These are phyloP conservation scores for Halyomorpha halys DNA, from an alignment of 1,140 invertebrate genomes.

Conservation along the genomic window DNA sequence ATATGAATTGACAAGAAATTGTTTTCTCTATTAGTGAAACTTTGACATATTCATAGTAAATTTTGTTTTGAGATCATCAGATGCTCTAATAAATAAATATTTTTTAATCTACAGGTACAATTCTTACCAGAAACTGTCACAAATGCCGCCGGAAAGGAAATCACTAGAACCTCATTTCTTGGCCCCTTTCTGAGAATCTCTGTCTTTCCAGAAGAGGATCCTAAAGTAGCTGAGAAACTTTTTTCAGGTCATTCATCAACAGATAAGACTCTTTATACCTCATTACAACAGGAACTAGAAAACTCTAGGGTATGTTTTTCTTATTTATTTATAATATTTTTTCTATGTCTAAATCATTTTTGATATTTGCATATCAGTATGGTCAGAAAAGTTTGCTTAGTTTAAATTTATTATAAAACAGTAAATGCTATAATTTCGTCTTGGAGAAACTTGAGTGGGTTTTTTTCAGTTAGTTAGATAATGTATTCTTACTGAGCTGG, in stretches of 20 bases:
- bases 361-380: too few relatives aligned
- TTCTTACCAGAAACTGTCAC: slow-evolving; percentile 65
- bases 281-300: slow-evolving; percentile 57
- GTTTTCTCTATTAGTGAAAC: too few relatives aligned
- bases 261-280: slow-evolving; percentile 48
- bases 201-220: slow-evolving; percentile 86
- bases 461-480: too few relatives aligned
- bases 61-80: slow-evolving; percentile 5
- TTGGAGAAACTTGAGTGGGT: too few relatives aligned
- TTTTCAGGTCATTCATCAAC: slow-evolving; percentile 45
- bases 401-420: too few relatives aligned
- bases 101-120: slow-evolving; percentile 46
- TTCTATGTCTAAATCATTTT: too few relatives aligned
- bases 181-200: slow-evolving; percentile 84
- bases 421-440: too few relatives aligned
- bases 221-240: slow-evolving; percentile 59
- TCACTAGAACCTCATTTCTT: slow-evolving; percentile 69
- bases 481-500: too few relatives aligned
- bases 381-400: too few relatives aligned
- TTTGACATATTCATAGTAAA: too few relatives aligned
- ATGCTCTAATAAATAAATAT: neutral
- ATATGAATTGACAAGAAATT: too few relatives aligned
- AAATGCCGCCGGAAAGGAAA: slow-evolving; percentile 63
- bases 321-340: neutral
- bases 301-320: slow-evolving; percentile 45